Base-by-base conservation (phyloP, 1,140 invertebrate genomes). In the Apolygus lucorum region DNA sequence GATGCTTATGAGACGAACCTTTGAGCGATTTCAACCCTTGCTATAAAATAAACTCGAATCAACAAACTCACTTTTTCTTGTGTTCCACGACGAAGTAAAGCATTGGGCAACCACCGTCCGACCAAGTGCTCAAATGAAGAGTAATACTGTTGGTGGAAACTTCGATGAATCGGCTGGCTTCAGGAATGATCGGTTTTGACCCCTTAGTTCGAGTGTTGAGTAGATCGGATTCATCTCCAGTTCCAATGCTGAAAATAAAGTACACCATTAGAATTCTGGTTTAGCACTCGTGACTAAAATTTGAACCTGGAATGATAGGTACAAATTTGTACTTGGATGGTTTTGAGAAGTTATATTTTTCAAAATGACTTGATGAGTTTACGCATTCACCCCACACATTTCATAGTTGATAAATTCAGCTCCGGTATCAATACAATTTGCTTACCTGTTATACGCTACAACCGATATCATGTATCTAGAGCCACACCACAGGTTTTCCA, bases 81-180 rank as follows among this genome's bases (percentile, higher is more conserved):
- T 96, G 93, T 80, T 96, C 93, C 28, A 98, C 91, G 67, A 96
- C 93, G 79, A 96, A 98, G 77, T 94, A 93, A 59, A 92, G 86
- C 88, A 98, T 96, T 1, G 93, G 92, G 79, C 96, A 98, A 28
- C 94, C 94, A 70, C 93, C 93, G 78, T 95, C 93, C 67, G 90
- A 88, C 95, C 95, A 98, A 67, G 93, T 88, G 75, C 88, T 91
- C 59, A 98, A 84, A 76, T 95, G 93, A 63, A 98, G 81, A 8
- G 91, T 92, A 14, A 97, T 92, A 72, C 90, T 94, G 69, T 93
- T 95, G 1, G 91, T 91, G 2, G 93, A 95, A 1, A 93, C 90
- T 78, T 93, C 92, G 77, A 96, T 91, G 78, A 96, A 93, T 76
- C 90, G 86, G n/a, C 87, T 84, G 27, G 91, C 92, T 76, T 91